Base-by-base conservation (phyloP, 2,113 vertebrate species). In the Callopanchax toddi region DNA sequence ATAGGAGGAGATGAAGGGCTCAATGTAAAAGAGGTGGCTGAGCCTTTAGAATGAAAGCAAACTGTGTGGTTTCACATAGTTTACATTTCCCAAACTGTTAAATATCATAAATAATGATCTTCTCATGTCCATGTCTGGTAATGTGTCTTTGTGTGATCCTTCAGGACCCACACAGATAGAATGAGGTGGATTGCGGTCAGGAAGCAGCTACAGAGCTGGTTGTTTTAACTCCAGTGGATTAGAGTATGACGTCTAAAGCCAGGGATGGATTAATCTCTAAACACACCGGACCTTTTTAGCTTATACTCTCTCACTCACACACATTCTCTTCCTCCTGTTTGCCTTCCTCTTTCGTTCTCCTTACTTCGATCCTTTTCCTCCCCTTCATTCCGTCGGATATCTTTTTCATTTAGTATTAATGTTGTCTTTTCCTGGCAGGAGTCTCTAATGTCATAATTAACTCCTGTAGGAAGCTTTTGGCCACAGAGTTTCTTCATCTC, bases 361-460 rank as follows among this genome's bases (percentile, higher is more conserved):
- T 55, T 54, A 10, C 52, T 70, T 63, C n/a, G 26, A 1, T 23
- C 6, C 66, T 50, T 40, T 17, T 60, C 60, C 40, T 65, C 50
- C 49, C 61, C 15, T 16, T 69, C 74, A 61, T 78, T 78, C 34
- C 60, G 48, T 81, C 52, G 39, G 34, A 59, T 34, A 49, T 58
- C 79, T 81, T 32, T 8, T 49, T 49, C 5, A 83, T 87, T 86
- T 85, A 82, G 68, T 21, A 32, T 48, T 55, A 59, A 29, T 74
- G 58, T 72, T 84, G 60, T 74, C 44, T 58, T 61, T 62, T 68
- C 59, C 48, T 68, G 69, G 60, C 73, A 64, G 62, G 66, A 34
- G 60, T 64, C 52, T 50, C 84, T 86, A 76, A 81, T 81, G 79
- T 79, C 79, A 67, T 76, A 83, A 82, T 87, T 86, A 86, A 72